Percentiles rank a stretch among this genome's conserved stretches.
These are phyloP conservation scores for Myocastor coypus DNA, from an alignment of 2,113 vertebrate genomes.

Conservation along the genomic window DNA sequence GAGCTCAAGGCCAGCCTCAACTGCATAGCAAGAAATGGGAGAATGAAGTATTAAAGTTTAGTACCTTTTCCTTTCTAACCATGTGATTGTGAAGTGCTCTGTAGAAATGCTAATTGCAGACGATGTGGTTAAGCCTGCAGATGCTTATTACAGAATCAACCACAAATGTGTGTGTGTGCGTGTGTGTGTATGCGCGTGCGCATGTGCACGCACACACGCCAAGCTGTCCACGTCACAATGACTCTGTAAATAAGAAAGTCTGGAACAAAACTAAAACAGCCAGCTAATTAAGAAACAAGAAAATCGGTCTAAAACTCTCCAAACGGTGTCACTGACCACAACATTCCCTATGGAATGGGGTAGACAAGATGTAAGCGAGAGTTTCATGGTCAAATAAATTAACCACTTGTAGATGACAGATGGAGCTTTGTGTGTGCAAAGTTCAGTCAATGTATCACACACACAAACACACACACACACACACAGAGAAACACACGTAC, in stretches of 20 bases:
- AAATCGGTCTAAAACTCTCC: neutral
- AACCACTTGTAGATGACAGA: neutral
- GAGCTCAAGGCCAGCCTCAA: too few relatives aligned
- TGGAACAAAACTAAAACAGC: neutral
- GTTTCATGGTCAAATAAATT: neutral
- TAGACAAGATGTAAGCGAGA: neutral
- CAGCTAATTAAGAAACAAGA: neutral
- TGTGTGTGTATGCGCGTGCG: neutral
- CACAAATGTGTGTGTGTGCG: neutral
- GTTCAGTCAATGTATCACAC: neutral
- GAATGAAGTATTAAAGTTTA: neutral
- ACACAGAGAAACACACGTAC: neutral
- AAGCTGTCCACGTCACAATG: neutral
- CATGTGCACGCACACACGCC: too few relatives aligned
- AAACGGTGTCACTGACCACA: neutral
- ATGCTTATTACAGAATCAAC: neutral
- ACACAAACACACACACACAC: neutral
- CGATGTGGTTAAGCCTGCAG: neutral
- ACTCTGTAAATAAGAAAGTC: neutral
- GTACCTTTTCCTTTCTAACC: constrained; percentile 26
- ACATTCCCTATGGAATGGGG: neutral
- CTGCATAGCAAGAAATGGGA: too few relatives aligned
- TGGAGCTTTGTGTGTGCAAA: neutral
- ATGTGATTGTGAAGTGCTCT: neutral
- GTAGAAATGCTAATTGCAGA: neutral